Evolutionary conservation across 2,888 invertebrate species (phyloP).

Genomic region (Encarsia formosa): DNA sequence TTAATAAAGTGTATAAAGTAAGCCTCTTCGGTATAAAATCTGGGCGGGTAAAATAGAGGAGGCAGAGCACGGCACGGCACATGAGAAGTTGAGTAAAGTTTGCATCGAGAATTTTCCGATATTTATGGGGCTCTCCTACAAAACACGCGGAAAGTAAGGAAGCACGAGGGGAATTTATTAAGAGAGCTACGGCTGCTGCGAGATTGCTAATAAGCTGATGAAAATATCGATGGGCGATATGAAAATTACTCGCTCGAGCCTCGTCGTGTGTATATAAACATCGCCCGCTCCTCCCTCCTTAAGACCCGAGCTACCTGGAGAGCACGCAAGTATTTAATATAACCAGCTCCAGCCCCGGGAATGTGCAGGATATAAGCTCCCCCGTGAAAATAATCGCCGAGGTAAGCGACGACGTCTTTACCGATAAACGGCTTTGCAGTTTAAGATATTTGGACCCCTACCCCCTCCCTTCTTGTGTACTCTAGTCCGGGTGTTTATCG

Average conservation of each 20-base stretch:
- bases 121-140: conserved; percentile 10
- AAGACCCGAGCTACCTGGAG: conserved; percentile 11
- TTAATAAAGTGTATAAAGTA: too few relatives aligned
- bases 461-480: conserved; percentile 7
- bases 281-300: conserved; percentile 4
- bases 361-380: conserved; percentile 27
- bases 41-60: too few relatives aligned
- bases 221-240: conserved; percentile 28
- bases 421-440: conserved; percentile 29
- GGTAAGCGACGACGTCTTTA: conserved; percentile 27
- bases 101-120: conserved; percentile 19
- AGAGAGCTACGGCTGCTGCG: conserved; percentile 16
- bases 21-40: too few relatives aligned
- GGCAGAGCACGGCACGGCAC: neutral
- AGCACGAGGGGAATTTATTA: conserved; percentile 25
- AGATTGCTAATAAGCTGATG: conserved; percentile 30
- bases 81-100: conserved; percentile 13
- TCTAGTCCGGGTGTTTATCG: too few relatives aligned
- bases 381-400: conserved; percentile 28
- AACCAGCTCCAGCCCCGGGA: conserved; percentile 22
- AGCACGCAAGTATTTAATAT: conserved; percentile 31
- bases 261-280: neutral
- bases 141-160: conserved; percentile 10
- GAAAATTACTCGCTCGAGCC: conserved; percentile 20
- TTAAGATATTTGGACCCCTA: conserved; percentile 21